These are phyloP conservation scores for Pyrocoelia pectoralis DNA, from an alignment of 2,888 invertebrate genomes.

Conservation along the genomic window DNA sequence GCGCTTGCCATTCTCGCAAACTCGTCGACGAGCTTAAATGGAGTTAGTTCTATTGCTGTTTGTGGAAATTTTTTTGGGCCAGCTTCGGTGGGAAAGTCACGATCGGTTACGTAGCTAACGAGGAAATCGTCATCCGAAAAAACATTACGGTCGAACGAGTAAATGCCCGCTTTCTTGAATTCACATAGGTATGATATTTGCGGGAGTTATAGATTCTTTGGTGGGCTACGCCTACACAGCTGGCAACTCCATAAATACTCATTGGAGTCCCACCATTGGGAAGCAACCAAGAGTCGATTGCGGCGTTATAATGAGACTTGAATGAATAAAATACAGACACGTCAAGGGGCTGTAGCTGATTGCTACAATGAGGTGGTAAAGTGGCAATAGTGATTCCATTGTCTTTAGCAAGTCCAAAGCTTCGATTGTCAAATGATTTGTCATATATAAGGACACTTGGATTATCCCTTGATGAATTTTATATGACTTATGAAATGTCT, in stretches of 20 bases:
- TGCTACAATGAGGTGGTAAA: constrained; percentile 13
- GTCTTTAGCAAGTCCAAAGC: background rate
- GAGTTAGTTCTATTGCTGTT: no score
- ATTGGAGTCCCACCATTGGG: constrained; percentile 5
- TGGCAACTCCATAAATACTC: constrained; percentile 7
- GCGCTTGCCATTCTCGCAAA: no score
- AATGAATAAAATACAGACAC: constrained; percentile 9
- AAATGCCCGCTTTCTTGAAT: no score
- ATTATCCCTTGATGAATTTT: no score
- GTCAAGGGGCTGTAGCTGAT: constrained; percentile 12
- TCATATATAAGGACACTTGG: no score
- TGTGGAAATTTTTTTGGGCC: constrained; percentile 4
- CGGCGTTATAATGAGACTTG: constrained; percentile 9
- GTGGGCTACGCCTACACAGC: constrained; percentile 5
- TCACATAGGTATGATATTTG: no score
- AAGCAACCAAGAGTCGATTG: constrained; percentile 9
- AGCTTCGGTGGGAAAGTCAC: background rate
- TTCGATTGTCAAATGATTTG: constrained; percentile 47
- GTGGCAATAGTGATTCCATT: constrained; percentile 6
- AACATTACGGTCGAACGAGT: no score
- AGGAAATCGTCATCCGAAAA: background rate
- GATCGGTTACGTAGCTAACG: background rate
- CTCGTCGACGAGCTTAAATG: no score
- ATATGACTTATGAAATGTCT: no score
- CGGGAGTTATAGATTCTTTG: constrained; percentile 2